Percentiles rank a stretch among this genome's conserved stretches.
phyloP scores from a whole-genome alignment of 2,888 invertebrate species.

The Eilema depressum region DNA sequence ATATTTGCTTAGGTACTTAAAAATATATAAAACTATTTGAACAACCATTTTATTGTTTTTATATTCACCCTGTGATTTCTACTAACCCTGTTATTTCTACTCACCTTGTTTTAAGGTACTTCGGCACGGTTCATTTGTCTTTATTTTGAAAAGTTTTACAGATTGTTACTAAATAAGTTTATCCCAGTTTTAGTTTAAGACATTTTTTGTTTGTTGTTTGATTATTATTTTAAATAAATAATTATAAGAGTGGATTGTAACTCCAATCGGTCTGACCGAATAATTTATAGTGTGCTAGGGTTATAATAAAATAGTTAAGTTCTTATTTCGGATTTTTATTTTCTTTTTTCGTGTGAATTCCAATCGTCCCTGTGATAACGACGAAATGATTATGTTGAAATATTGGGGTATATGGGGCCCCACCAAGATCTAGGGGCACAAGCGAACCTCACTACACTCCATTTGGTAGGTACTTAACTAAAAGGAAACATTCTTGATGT shows the following conservation, averaged over 20 bases:
- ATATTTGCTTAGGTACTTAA: too few relatives aligned
- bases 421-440: too few relatives aligned
- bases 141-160: constrained; percentile 2
- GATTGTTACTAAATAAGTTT: constrained; percentile 16
- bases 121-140: not conserved
- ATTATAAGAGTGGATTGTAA: constrained; percentile 31
- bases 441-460: too few relatives aligned
- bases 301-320: constrained; percentile 41
- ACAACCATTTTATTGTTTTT: not conserved
- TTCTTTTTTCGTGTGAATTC: not conserved
- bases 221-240: constrained; percentile 30
- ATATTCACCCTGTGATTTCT: constrained; percentile 1
- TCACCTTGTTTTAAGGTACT: not conserved
- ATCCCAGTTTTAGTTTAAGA: constrained; percentile 32
- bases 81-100: not conserved
- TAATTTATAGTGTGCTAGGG: constrained; percentile 34
- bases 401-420: too few relatives aligned
- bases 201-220: constrained; percentile 24
- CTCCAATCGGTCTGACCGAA: constrained; percentile 27
- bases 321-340: not conserved
- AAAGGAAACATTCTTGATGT: too few relatives aligned
- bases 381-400: too few relatives aligned
- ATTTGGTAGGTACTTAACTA: too few relatives aligned
- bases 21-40: not conserved
- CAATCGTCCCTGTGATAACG: not conserved